phyloP scores from a whole-genome alignment of 2,113 vertebrate genomes.

The Atlantisia rogersi region DNA sequence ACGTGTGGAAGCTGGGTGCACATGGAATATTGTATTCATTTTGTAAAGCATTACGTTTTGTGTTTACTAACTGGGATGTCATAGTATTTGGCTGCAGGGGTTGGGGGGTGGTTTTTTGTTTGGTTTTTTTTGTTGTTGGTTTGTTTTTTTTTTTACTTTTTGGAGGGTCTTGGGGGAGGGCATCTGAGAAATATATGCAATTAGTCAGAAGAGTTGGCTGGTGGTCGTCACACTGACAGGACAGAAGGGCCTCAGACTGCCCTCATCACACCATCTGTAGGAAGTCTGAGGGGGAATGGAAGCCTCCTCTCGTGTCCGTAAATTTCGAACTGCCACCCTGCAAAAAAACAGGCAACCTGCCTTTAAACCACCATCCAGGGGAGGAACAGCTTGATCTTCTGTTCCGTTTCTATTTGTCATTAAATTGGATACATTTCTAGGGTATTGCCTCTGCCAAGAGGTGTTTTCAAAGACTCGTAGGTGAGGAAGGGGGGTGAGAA shows the following conservation, averaged over 20 bases:
- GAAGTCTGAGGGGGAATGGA: conserved; percentile 59
- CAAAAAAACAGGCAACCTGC: conserved; percentile 63
- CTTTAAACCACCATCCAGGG: conserved; percentile 47
- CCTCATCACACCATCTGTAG: background rate
- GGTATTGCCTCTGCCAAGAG: conserved; percentile 43
- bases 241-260: conserved; percentile 59
- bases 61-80: conserved; percentile 84
- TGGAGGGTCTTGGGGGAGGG: conserved; percentile 54
- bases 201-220: conserved; percentile 71
- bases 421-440: conserved; percentile 62
- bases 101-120: conserved; percentile 18
- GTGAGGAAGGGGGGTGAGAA: conserved; percentile 49
- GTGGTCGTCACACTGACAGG: conserved; percentile 55
- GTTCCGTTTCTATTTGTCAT: conserved; percentile 59
- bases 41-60: conserved; percentile 80
- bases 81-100: conserved; percentile 83
- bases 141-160: conserved; percentile 8
- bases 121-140: background rate
- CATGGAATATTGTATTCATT: conserved; percentile 80
- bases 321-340: conserved; percentile 57
- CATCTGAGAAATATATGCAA: conserved; percentile 64
- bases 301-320: conserved; percentile 55
- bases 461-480: conserved; percentile 22
- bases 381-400: conserved; percentile 68
- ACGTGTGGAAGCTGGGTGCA: conserved; percentile 79